Evolutionary conservation across 2,113 vertebrate genomes (phyloP).

Genomic region (Scytalopus superciliaris): DNA sequence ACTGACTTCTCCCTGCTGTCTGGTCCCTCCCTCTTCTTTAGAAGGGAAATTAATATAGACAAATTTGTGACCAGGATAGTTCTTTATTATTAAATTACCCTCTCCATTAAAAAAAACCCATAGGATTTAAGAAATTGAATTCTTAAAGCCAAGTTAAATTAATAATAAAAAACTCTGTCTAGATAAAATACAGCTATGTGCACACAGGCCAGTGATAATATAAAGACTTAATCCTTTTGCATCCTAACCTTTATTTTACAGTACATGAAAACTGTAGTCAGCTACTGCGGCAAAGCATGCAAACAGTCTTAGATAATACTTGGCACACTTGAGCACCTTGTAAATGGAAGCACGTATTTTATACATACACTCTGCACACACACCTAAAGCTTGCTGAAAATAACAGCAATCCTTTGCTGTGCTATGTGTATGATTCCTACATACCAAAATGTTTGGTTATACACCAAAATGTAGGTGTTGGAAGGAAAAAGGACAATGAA

Average conservation of each 20-base stretch:
- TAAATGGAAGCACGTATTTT: not conserved
- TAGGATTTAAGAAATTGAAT: not conserved
- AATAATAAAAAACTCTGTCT: not conserved
- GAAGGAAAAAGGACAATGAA: not conserved
- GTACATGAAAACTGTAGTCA: not conserved
- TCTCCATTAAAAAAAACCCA: not conserved
- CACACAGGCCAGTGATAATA: not conserved
- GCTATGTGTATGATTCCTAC: too few species aligned
- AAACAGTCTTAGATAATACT: not conserved
- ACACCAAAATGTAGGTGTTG: not conserved
- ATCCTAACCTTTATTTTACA: not conserved
- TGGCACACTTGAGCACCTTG: not conserved
- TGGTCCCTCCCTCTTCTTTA: not conserved
- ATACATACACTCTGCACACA: not conserved
- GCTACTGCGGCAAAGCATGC: not conserved
- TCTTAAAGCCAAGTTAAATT: not conserved
- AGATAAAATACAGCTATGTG: not conserved
- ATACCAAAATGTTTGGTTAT: not conserved
- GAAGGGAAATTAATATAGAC: not conserved
- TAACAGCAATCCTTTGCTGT: not conserved
- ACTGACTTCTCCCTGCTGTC: not conserved
- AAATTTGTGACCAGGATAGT: not conserved
- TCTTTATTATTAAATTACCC: not conserved
- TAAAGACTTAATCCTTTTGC: not conserved
- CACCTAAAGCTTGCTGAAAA: not conserved